Base-by-base conservation (phyloP, 2,888 invertebrate genomes). In the Watsonalla binaria region DNA sequence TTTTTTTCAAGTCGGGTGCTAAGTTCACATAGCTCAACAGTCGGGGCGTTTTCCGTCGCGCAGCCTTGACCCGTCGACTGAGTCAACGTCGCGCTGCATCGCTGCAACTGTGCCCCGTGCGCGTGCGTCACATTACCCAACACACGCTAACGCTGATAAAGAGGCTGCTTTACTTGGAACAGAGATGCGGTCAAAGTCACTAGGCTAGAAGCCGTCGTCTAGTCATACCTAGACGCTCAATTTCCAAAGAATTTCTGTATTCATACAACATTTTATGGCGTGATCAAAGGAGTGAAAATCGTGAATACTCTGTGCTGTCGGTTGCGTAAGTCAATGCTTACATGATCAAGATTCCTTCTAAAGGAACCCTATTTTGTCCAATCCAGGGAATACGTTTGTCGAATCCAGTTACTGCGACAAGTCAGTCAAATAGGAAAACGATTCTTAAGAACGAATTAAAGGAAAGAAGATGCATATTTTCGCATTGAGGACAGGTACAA, bases 31-130 rank as follows among this genome's bases (percentile, higher is more conserved):
- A n/a, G n/a, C n/a, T n/a, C n/a, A 71, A 68, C 57, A 63, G 72
- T 70, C 65, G 69, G 70, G 68, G 58, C 73, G 71, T 61, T 65
- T 65, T 68, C 67, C 70, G 69, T 66, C 71, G 72, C 72, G 68
- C 78, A 86, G 75, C 79, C 80, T 81, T 82, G 81, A 82, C 81
- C 81, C 62, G 80, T 51, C 52, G 51, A 34, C 68, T 77, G 79
- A 78, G 70, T 82, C 82, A 81, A 69, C 61, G 57, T 62, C 70
- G 72, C 72, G 70, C 66, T 74, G 69, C 65, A 58, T 49, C 47
- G 57, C 52, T 6, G 7, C 48, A 46, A 46, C 51, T 54, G 52
- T 49, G 54, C 45, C 37, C 34, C 42, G 37, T 47, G 33, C 9
- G 33, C 58, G 52, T 60, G 60, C 62, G 57, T 62, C 57, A 62